These are phyloP conservation scores for Limnephilus rhombicus DNA, from an alignment of 2,888 invertebrate genomes.

Conservation along the genomic window DNA sequence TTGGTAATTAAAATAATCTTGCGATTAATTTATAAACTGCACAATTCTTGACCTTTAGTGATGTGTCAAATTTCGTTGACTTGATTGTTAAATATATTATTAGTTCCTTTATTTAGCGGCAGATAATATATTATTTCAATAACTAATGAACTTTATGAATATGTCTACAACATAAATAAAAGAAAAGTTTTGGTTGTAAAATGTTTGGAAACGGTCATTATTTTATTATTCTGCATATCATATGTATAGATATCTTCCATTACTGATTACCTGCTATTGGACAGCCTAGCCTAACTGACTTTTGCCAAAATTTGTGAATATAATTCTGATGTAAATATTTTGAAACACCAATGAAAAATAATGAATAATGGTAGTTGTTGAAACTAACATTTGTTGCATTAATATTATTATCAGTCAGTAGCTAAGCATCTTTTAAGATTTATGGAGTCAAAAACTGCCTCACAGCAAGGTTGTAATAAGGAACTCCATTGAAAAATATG, in stretches of 20 bases:
- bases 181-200: neutral
- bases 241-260: neutral
- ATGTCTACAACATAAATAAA: neutral
- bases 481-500: no score
- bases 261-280: neutral
- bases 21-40: neutral
- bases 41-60: neutral
- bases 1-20: neutral
- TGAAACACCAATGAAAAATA: no score
- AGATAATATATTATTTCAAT: neutral
- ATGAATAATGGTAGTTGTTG: no score
- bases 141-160: neutral
- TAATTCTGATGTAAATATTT: neutral
- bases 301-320: neutral
- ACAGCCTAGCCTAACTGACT: neutral
- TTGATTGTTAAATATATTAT: neutral
- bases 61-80: slow-evolving; percentile 1
- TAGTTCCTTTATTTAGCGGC: neutral
- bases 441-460: no score
- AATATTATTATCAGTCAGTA: no score
- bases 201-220: neutral
- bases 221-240: neutral
- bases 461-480: no score
- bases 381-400: no score
- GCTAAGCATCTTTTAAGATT: no score